Conservation (phyloP, 2,888 invertebrate genomes). For the Drosophila multiciliata region DNA sequence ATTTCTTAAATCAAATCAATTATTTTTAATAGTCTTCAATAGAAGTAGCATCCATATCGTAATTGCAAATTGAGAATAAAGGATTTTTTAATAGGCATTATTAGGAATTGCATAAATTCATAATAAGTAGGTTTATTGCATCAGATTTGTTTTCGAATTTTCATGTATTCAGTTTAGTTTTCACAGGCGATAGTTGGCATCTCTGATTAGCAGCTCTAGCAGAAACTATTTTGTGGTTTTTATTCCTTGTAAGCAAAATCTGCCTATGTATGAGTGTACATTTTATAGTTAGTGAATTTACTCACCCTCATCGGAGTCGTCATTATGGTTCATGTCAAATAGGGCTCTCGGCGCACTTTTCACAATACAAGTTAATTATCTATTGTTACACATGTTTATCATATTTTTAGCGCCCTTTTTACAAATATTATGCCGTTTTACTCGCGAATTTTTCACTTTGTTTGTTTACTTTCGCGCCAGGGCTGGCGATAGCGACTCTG, state of each 20-base stretch:
- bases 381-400: conserved; percentile 7
- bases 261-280: not conserved
- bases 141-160: not conserved
- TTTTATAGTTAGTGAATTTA: conserved; percentile 2
- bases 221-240: not conserved
- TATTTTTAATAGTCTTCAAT: no score
- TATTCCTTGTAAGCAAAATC: not conserved
- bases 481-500: not conserved
- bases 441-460: conserved; percentile 52
- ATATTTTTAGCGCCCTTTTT: conserved; percentile 35
- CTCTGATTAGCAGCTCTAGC: not conserved
- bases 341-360: not conserved
- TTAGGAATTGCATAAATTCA: not conserved
- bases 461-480: conserved; percentile 55
- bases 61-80: not conserved
- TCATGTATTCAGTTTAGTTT: not conserved
- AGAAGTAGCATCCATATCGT: not conserved
- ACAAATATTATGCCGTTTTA: conserved; percentile 8
- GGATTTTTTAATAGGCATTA: not conserved
- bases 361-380: conserved; percentile 16
- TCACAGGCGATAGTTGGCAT: not conserved
- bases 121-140: no score
- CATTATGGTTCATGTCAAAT: conserved; percentile 33
- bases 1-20: not conserved
- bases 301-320: conserved; percentile 57